Percentiles rank a stretch among this genome's conserved stretches.
Evolutionary conservation across 2,888 invertebrate genomes (phyloP).

Genomic region (Platerodrilus igneus): DNA sequence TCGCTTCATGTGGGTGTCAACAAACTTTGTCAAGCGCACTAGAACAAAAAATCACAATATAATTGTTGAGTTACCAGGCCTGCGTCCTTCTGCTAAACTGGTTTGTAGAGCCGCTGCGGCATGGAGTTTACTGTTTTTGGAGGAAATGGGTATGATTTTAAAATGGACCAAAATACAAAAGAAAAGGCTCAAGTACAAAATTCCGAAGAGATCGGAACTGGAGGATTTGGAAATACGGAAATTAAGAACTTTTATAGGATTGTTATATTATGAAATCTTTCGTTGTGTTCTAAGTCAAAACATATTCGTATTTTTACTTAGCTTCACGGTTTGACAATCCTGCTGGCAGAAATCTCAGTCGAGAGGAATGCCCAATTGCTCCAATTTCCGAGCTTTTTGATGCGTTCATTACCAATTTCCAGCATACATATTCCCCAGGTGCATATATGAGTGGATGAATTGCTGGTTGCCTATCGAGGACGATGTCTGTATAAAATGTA

Average conservation of each 20-base stretch:
- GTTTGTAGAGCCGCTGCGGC: too few species aligned
- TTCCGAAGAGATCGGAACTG: too few species aligned
- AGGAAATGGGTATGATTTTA: too few species aligned
- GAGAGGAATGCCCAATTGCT: slow-evolving; percentile 20
- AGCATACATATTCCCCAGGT: too few species aligned
- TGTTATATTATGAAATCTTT: slow-evolving; percentile 28
- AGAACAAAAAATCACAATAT: slow-evolving; percentile 6
- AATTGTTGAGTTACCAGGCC: background rate
- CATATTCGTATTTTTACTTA: slow-evolving; percentile 23
- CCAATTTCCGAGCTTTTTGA: slow-evolving; percentile 17
- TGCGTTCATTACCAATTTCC: slow-evolving; percentile 13
- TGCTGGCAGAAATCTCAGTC: slow-evolving; percentile 17
- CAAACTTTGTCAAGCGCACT: background rate
- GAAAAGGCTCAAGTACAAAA: too few species aligned
- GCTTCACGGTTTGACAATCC: slow-evolving; percentile 30
- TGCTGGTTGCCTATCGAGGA: slow-evolving; percentile 1
- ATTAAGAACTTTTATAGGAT: slow-evolving; percentile 28
- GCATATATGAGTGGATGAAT: slow-evolving; percentile 17
- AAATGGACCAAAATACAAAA: too few species aligned
- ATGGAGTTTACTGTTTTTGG: too few species aligned
- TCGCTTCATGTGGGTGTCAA: slow-evolving; percentile 2
- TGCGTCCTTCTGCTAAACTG: background rate
- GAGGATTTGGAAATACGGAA: too few species aligned
- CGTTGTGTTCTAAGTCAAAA: slow-evolving; percentile 25
- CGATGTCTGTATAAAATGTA: slow-evolving; percentile 1